Evolutionary conservation across 2,797 vertebrate species (phyloP), one percentile per base, ranked within the genome.

Genomic region (Lutjanus argentimaculatus): DNA sequence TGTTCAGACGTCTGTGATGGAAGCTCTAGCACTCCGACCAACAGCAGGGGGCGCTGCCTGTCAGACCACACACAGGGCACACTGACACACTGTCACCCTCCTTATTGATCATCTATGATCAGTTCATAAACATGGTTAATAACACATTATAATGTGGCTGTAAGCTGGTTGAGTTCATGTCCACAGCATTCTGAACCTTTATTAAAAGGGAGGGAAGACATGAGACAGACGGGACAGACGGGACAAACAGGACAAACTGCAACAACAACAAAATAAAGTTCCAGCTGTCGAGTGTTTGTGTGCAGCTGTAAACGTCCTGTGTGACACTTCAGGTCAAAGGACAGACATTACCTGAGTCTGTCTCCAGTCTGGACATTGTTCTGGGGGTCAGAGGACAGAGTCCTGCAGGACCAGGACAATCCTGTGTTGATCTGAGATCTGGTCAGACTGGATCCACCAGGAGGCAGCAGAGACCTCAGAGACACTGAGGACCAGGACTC

Each of bases 11-110:
- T 53, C 7, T 51, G 62, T 1, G 88, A 67, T 0, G 90, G 95
- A 5, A 95, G 85, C 82, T 95, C 95, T 84, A 99, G 76, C n/a
- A 99, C 76, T 0, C 97, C 98, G 9, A 97, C 81, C n/a, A 99
- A 76, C 82, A 98, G 89, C 95, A n/a, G 88, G 55, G 91, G 91
- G 53, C 86, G 85, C 52, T 0, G 62, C 6, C 91, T 92, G 74
- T 7, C 14, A n/a, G 22, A 56, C 22, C 43, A n/a, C 22, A 61
- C 19, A n/a, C 7, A 49, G 45, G 56, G 15, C 0, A 8, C 1
- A 30, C 7, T 15, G 45, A 59, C 22, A 17, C 14, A 56, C 7
- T 45, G 4, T 51, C 6, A 49, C 13, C 13, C 11, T 43, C 43
- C 43, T 43, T 53, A 21, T 11, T 11, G 51, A 52, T 17, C n/a